These are phyloP conservation scores for Biston stratarius DNA, from an alignment of 2,888 invertebrate species.

Conservation along the genomic window DNA sequence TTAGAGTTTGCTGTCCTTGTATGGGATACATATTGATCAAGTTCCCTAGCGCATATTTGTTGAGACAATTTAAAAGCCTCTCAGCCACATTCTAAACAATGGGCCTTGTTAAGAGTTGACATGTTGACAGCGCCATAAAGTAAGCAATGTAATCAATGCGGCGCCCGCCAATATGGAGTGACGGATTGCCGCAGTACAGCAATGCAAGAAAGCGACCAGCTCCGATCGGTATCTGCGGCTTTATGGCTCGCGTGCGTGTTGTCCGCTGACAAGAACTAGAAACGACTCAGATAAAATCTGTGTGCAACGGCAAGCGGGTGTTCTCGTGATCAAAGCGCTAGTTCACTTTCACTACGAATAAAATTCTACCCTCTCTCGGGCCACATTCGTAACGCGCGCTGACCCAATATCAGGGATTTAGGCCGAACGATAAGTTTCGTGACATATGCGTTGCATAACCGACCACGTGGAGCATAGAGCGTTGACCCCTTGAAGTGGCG, in stretches of 20 bases:
- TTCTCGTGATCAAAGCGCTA: constrained; percentile 55
- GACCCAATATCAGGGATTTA: constrained; percentile 53
- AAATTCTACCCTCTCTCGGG: constrained; percentile 50
- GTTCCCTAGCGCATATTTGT: constrained; percentile 56
- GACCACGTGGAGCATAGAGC: constrained; percentile 74
- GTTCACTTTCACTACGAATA: constrained; percentile 68
- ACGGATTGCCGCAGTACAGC: constrained; percentile 59
- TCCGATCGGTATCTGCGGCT: constrained; percentile 65
- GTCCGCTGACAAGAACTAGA: constrained; percentile 62
- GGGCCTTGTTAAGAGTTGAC: constrained; percentile 64
- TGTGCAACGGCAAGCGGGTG: constrained; percentile 51
- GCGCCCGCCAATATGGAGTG: constrained; percentile 59
- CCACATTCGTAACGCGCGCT: constrained; percentile 46
- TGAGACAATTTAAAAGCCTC: constrained; percentile 58
- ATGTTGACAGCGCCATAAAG: constrained; percentile 64
- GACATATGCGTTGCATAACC: constrained; percentile 66
- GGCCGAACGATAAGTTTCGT: constrained; percentile 55
- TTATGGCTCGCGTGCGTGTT: constrained; percentile 63
- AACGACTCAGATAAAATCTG: constrained; percentile 65
- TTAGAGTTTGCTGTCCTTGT: constrained; percentile 33
- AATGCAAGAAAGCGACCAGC: constrained; percentile 59
- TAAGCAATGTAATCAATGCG: constrained; percentile 68
- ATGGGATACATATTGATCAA: constrained; percentile 58
- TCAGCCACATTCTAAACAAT: constrained; percentile 63
- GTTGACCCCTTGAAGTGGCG: constrained; percentile 71